Conservation (phyloP, 1,140 invertebrate species). For the Anastrepha ludens region DNA sequence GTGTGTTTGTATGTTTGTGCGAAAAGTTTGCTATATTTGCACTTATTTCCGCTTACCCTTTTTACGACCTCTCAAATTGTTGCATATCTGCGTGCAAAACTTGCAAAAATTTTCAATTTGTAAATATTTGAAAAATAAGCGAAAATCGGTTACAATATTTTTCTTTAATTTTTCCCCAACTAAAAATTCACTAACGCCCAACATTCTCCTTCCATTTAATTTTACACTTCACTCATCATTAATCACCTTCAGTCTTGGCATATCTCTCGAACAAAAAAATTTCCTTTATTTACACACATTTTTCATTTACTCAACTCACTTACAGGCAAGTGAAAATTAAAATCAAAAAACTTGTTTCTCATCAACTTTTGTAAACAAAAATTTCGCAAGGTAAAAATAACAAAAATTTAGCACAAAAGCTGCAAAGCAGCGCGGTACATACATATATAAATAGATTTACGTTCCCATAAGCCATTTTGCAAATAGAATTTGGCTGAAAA, state of each 20-base stretch:
- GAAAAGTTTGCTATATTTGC: neutral
- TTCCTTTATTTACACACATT: neutral
- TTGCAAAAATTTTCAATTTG: neutral
- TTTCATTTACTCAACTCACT: neutral
- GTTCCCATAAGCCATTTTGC: neutral
- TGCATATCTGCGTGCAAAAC: neutral
- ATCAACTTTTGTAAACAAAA: conserved; percentile 40
- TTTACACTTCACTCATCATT: conserved; percentile 6
- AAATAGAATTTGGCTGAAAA: neutral
- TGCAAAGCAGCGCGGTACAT: neutral
- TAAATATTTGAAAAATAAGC: conserved; percentile 9
- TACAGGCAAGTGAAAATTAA: neutral
- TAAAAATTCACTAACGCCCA: too few species aligned
- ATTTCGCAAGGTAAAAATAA: conserved; percentile 18
- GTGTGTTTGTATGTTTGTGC: neutral
- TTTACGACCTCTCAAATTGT: neutral
- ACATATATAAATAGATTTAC: neutral
- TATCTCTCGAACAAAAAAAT: too few species aligned
- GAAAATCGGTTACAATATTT: neutral
- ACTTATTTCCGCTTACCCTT: neutral
- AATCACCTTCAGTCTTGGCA: neutral
- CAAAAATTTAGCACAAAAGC: neutral
- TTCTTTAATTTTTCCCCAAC: neutral
- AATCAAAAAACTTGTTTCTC: neutral
- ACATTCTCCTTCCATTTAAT: too few species aligned